phyloP scores from a whole-genome alignment of 30 jellyfish, hydroid and myxozoan genomes.

The Nemopilema nomurai region DNA sequence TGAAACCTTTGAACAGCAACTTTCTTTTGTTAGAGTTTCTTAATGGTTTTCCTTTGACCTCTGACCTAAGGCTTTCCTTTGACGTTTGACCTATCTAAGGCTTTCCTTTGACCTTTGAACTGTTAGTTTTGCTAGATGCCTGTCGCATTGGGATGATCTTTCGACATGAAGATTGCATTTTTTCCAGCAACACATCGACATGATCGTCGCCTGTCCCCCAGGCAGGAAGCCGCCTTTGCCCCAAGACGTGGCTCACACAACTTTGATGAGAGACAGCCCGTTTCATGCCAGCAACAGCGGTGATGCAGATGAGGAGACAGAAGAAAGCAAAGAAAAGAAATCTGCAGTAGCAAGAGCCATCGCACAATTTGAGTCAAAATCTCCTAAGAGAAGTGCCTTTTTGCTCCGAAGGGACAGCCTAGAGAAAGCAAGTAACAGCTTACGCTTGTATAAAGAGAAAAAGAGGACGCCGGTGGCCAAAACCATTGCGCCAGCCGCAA shows the following conservation, averaged over 20 bases:
- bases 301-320: conserved; percentile 1
- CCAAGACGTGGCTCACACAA: conserved; percentile 37
- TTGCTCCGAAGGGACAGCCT: conserved; percentile 47
- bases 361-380: conserved; percentile 51
- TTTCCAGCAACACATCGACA: conserved; percentile 72
- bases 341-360: conserved; percentile 55
- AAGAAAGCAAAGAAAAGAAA: background rate
- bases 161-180: no score
- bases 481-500: background rate
- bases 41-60: no score
- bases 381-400: conserved; percentile 26
- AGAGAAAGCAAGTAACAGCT: conserved; percentile 57
- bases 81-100: no score
- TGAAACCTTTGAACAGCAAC: no score
- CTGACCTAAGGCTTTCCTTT: no score
- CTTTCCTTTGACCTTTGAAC: no score
- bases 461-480: conserved; percentile 21
- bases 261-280: background rate
- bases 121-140: no score
- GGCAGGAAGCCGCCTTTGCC: conserved; percentile 85
- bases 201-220: conserved; percentile 90
- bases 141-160: no score
- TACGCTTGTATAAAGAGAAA: conserved; percentile 44
- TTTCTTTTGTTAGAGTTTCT: no score
- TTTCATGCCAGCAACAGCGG: background rate